Evolutionary conservation across 2,888 invertebrate genomes (phyloP), one percentile per base, ranked within the genome.

Genomic region (Tortricodes alternella): DNA sequence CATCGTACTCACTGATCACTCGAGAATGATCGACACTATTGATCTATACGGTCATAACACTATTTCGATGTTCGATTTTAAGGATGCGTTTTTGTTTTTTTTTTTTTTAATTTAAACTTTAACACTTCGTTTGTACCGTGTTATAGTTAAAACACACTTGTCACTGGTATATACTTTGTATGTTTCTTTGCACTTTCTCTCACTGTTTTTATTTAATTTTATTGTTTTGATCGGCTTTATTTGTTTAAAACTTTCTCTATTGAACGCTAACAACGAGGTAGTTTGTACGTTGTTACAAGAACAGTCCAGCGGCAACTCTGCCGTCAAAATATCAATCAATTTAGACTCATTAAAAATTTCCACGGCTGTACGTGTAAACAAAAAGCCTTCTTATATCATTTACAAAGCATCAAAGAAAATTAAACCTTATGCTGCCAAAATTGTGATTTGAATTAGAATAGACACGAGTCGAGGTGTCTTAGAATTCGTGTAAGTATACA

Each of bases 301-400:
- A 46, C 27, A 32, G 15, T 23, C 13, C 35, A 38, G 44, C 43
- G 50, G 56, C 49, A 35, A 37, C 44, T 44, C 27, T 1, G 35
- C 9, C 71, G 71, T 78, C 83, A 82, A 78, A 80, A 82, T 79
- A 81, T 76, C 82, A 83, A 85, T 86, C 84, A 81, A 78, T 79
- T 72, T 71, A 60, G 62, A 55, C 73, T 78, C 78, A 77, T 82
- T 83, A 83, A 76, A 80, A 76, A 70, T 68, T 76, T 68, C 73
- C 73, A 67, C 67, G 62, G 61, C 60, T 60, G 61, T 62, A 65
- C 63, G 53, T 65, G 63, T 59, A 60, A 37, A 13, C 29, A 46
- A 39, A 37, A 58, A 58, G 39, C 46, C 46, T 46, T 52, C 48
- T 9, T 24, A 58, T 59, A 59, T 57, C 39, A 24, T 16, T 34